Conservation (phyloP, 2,113 vertebrate genomes). For the Bufo gargarizans region DNA sequence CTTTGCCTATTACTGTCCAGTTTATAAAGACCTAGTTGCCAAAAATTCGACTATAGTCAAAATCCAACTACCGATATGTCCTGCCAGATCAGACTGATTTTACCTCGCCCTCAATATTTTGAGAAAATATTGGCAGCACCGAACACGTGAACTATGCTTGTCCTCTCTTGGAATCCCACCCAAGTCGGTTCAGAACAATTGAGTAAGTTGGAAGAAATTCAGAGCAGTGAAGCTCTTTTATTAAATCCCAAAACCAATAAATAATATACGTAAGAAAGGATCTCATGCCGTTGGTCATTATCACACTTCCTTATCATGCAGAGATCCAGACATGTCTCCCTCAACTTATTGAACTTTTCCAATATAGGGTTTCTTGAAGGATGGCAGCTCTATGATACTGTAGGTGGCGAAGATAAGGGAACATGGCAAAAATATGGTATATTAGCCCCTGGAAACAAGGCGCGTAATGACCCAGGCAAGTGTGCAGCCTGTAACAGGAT, state of each 20-base stretch:
- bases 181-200: neutral
- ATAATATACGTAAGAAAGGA: neutral
- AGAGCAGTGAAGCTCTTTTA: neutral
- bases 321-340: neutral
- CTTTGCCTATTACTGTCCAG: no score
- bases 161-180: neutral
- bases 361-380: neutral
- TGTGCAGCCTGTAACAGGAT: no score
- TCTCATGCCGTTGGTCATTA: neutral
- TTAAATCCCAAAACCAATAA: conserved; percentile 11
- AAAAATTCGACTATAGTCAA: neutral
- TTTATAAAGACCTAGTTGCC: no score
- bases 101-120: neutral
- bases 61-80: neutral
- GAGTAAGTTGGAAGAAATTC: neutral
- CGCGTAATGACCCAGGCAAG: no score
- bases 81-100: neutral
- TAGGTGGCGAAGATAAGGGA: no score
- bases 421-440: no score
- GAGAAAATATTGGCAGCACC: no score
- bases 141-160: neutral
- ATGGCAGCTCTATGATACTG: no score
- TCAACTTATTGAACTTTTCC: neutral
- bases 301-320: neutral
- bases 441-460: no score